Conservation (phyloP, 1,140 invertebrate species). For the Heliconius hewitsoni region DNA sequence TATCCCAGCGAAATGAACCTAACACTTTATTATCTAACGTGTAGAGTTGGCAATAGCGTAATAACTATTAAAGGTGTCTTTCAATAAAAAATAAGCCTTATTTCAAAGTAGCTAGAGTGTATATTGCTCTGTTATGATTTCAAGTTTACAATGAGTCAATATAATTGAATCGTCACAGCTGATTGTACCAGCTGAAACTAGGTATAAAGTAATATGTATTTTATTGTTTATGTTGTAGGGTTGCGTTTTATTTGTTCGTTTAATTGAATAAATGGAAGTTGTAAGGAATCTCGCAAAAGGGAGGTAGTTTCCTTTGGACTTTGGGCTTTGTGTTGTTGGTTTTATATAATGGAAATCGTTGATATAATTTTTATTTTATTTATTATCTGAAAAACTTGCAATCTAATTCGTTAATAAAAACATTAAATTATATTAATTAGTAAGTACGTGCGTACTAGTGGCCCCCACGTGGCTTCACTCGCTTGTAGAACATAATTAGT, state of each 20-base stretch:
- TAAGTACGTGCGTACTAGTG: no score
- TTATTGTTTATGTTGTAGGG: neutral
- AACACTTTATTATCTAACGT: neutral
- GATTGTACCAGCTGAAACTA: constrained; percentile 25
- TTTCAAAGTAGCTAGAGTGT: neutral
- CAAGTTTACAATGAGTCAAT: neutral
- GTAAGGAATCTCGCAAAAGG: constrained; percentile 13
- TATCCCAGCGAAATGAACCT: neutral
- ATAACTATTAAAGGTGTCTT: neutral
- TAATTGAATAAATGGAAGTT: neutral
- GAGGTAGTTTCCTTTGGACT: constrained; percentile 20
- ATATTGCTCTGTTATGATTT: neutral
- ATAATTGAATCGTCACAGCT: constrained; percentile 25
- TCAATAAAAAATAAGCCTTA: neutral
- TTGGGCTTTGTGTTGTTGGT: neutral
- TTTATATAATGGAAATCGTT: neutral
- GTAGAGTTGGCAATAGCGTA: constrained; percentile 3
- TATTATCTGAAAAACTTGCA: no score
- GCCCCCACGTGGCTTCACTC: no score
- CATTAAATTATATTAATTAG: no score
- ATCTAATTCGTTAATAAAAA: no score
- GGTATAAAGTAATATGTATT: neutral
- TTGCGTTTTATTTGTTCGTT: neutral
- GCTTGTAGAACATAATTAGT: no score
- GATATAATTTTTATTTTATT: no score